phyloP scores from a whole-genome alignment of 2,888 invertebrate species.

The Augiades crinisus region DNA sequence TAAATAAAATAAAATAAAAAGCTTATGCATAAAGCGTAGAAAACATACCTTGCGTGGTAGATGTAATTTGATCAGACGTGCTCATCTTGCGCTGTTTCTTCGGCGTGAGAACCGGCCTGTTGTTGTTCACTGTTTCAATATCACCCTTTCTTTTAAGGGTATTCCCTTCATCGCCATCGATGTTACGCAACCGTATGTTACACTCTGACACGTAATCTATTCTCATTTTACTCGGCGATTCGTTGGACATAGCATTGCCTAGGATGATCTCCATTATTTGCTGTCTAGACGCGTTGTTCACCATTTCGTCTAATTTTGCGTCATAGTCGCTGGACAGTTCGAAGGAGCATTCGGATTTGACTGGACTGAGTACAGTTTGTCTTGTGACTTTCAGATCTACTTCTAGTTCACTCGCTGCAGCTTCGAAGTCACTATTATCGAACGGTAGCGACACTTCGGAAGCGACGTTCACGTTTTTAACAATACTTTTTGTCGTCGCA shows the following conservation, averaged over 20 bases:
- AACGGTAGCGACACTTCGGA: conserved; percentile 59
- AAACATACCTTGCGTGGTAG: conserved; percentile 66
- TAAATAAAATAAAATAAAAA: background rate
- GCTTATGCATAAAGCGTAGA: too few relatives aligned
- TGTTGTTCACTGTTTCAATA: conserved; percentile 60
- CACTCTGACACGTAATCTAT: conserved; percentile 64
- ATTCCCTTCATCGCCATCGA: conserved; percentile 47
- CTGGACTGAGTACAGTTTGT: conserved; percentile 56
- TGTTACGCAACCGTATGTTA: too few relatives aligned
- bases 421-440: conserved; percentile 35
- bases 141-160: conserved; percentile 57
- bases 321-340: conserved; percentile 70
- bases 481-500: conserved; percentile 47
- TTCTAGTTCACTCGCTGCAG: conserved; percentile 21
- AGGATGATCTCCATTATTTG: conserved; percentile 78
- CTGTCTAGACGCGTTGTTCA: conserved; percentile 67
- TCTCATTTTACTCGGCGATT: conserved; percentile 50
- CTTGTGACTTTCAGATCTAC: conserved; percentile 16
- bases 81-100: conserved; percentile 66
- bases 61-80: conserved; percentile 67
- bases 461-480: conserved; percentile 54
- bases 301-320: conserved; percentile 69
- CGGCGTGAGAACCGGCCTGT: conserved; percentile 55
- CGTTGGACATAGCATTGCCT: conserved; percentile 53
- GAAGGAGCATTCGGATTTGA: conserved; percentile 71